Percentiles rank a stretch among this genome's conserved stretches.
Conservation (phyloP, 2,797 vertebrate species). For the Podarcis siculus region DNA sequence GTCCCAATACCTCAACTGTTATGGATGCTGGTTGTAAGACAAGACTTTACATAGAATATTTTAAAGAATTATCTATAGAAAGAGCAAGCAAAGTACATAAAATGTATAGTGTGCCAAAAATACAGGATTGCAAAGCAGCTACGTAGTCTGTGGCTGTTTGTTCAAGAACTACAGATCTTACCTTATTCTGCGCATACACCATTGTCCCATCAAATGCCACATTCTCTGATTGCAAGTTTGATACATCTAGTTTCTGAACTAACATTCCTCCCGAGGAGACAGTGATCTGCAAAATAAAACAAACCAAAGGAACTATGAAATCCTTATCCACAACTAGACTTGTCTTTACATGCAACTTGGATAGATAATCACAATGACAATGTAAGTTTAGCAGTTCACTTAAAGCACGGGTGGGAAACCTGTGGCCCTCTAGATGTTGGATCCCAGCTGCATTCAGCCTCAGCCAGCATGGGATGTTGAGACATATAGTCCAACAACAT, state of each 20-base stretch:
- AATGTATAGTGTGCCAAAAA: too few relatives aligned
- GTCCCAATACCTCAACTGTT: too few relatives aligned
- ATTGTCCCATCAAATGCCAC: constrained; percentile 84
- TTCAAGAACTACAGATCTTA: constrained; percentile 39
- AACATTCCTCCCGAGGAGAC: constrained; percentile 90
- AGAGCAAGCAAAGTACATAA: too few relatives aligned
- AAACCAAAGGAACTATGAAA: background rate
- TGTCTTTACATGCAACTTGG: background rate
- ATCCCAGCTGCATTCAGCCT: too few relatives aligned
- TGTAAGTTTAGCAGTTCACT: background rate
- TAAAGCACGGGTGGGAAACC: background rate
- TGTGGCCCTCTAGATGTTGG: too few relatives aligned
- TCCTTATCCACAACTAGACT: background rate
- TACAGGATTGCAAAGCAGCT: too few relatives aligned
- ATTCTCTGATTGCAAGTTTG: constrained; percentile 84
- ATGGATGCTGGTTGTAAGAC: too few relatives aligned
- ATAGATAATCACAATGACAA: background rate
- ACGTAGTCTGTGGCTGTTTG: background rate
- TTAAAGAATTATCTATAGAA: too few relatives aligned
- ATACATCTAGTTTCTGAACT: constrained; percentile 84
- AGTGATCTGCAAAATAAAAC: constrained; percentile 75
- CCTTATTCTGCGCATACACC: constrained; percentile 90
- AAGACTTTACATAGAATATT: too few relatives aligned
- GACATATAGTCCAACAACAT: too few relatives aligned
- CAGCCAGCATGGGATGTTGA: too few relatives aligned